Conservation (phyloP, 2,113 vertebrate species). For the Tenrec ecaudatus region DNA sequence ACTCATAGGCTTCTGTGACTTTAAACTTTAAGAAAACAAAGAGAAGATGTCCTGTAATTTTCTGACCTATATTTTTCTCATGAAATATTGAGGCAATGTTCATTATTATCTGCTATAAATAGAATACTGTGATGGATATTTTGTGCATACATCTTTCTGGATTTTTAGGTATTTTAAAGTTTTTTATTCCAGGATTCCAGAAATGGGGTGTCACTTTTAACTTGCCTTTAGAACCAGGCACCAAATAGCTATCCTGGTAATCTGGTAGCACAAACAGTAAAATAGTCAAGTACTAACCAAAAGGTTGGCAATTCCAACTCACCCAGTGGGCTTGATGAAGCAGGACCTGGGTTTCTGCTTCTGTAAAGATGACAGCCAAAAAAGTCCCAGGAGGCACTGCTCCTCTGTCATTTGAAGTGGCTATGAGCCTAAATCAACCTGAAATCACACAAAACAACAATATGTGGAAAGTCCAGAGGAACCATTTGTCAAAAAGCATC, state of each 20-base stretch:
- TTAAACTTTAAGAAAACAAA: not conserved
- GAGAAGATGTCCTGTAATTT: not conserved
- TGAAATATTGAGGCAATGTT: conserved; percentile 13
- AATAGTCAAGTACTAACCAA: not conserved
- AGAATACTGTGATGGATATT: not conserved
- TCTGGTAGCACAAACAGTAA: not conserved
- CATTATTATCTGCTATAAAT: not conserved
- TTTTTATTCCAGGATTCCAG: not conserved
- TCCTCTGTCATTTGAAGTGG: not conserved
- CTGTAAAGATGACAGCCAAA: not conserved
- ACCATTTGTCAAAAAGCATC: not conserved
- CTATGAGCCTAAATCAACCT: not conserved
- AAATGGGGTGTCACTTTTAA: conserved; percentile 25
- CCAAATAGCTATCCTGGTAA: not conserved
- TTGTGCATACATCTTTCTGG: not conserved
- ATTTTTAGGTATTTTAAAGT: not conserved
- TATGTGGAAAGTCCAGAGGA: not conserved
- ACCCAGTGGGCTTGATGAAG: not conserved
- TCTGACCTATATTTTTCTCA: not conserved
- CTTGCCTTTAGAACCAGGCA: not conserved
- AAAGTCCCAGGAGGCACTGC: not conserved
- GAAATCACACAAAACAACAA: not conserved
- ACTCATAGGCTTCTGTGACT: no score
- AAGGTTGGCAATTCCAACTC: not conserved
- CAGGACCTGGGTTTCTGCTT: not conserved